Percentiles rank a stretch among this genome's conserved stretches.
Evolutionary conservation across 1,140 invertebrate species (phyloP).

Genomic region (Caenorhabditis tropicalis): DNA sequence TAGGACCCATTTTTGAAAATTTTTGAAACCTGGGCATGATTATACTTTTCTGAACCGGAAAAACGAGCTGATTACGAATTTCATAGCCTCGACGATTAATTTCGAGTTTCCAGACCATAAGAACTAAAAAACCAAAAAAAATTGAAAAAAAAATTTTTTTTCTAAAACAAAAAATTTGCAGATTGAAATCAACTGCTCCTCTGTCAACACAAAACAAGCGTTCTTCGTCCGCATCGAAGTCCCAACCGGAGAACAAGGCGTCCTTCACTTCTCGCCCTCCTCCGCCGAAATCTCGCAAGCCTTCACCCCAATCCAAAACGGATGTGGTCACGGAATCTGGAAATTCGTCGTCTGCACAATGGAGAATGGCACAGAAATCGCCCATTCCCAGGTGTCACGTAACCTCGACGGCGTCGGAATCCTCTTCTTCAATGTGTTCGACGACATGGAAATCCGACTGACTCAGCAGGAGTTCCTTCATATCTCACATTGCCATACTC

Average conservation of each 20-base stretch:
- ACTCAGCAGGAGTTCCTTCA: slow-evolving; percentile 35
- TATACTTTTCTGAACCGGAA: no score
- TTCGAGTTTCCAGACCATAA: no score
- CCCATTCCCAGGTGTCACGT: slow-evolving; percentile 19
- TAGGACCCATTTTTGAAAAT: no score
- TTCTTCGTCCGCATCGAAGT: neutral
- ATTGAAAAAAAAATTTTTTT: no score
- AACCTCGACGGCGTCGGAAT: slow-evolving; percentile 31
- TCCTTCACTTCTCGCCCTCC: slow-evolving; percentile 28
- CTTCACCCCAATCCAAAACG: slow-evolving; percentile 32
- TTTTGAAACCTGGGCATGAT: no score
- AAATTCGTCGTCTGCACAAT: slow-evolving; percentile 25
- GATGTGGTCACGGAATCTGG: slow-evolving; percentile 21
- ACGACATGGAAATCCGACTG: slow-evolving; percentile 25
- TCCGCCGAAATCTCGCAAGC: neutral
- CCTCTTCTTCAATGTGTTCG: slow-evolving; percentile 20
- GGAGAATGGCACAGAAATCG: slow-evolving; percentile 41
- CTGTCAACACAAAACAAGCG: neutral
- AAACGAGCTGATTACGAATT: no score
- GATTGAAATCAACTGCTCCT: slow-evolving; percentile 38
- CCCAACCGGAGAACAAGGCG: slow-evolving; percentile 20
- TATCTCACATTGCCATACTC: slow-evolving; percentile 20
- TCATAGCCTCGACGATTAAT: no score
- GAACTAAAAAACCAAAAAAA: no score
- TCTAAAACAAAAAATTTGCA: neutral